Evolutionary conservation across 2,888 invertebrate genomes (phyloP).

Genomic region (Tenthredo livida): DNA sequence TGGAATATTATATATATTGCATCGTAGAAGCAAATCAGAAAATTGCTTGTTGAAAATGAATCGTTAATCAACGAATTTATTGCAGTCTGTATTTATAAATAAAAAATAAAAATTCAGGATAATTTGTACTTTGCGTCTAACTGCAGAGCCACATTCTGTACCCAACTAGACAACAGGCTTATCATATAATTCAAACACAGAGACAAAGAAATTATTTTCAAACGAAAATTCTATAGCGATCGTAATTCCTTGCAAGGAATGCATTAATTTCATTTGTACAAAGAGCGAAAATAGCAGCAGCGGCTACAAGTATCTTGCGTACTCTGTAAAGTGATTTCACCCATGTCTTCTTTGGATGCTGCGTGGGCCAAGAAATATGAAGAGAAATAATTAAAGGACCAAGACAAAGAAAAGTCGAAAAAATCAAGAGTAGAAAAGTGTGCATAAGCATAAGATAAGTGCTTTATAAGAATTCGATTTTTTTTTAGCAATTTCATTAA

Average conservation of each 20-base stretch:
- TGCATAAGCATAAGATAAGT: not conserved
- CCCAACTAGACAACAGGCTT: not conserved
- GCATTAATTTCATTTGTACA: constrained; percentile 37
- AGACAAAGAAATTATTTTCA: not conserved
- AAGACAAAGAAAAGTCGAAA: not conserved
- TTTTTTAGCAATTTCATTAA: not conserved
- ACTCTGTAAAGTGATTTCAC: constrained; percentile 59
- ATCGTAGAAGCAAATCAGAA: constrained; percentile 1
- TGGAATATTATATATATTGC: not conserved
- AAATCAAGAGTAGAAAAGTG: not conserved
- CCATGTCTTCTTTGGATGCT: constrained; percentile 67
- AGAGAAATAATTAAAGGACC: not conserved
- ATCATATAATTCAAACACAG: not conserved
- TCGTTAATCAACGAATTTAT: not conserved
- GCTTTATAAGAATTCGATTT: not conserved
- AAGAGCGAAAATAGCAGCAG: constrained; percentile 6
- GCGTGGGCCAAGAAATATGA: constrained; percentile 50
- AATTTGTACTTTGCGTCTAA: not conserved
- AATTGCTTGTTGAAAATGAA: not conserved
- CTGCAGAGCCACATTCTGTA: not conserved
- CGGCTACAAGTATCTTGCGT: constrained; percentile 33
- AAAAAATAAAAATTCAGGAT: not conserved
- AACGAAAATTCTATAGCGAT: constrained; percentile 20
- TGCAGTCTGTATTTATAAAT: not conserved
- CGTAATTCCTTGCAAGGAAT: constrained; percentile 19